Conservation (phyloP, 2,113 vertebrate species). For the Myrmophylax atrothorax region DNA sequence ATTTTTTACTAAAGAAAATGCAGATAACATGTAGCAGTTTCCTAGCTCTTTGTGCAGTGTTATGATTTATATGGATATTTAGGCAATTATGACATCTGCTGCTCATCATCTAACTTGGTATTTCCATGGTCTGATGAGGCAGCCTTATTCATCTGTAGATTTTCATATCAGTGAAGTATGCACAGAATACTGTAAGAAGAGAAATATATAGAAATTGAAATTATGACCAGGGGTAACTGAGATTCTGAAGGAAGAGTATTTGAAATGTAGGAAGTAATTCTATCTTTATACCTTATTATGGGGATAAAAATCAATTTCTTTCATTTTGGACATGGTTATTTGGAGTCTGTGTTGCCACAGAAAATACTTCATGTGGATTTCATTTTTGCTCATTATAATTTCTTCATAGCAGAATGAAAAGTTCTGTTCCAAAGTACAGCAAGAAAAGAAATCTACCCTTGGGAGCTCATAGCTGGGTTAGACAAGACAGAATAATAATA, state of each 20-base stretch:
- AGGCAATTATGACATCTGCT: not conserved
- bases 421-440: not conserved
- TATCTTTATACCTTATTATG: not conserved
- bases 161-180: not conserved
- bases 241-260: not conserved
- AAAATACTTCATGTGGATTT: not conserved
- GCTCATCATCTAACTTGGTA: conserved; percentile 5
- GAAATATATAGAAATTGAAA: not conserved
- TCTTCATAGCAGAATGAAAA: not conserved
- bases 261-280: not conserved
- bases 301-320: not conserved
- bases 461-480: not conserved
- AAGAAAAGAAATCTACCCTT: not conserved
- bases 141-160: not conserved
- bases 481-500: not conserved
- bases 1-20: not conserved
- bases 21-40: not conserved
- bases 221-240: not conserved
- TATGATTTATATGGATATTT: not conserved
- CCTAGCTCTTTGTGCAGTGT: not conserved
- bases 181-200: not conserved
- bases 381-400: conserved; percentile 7
- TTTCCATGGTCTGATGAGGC: not conserved
- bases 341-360: not conserved
- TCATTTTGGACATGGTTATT: not conserved